These are phyloP conservation scores for Danionella cerebrum DNA, from an alignment of 2,113 vertebrate genomes.

Conservation along the genomic window DNA sequence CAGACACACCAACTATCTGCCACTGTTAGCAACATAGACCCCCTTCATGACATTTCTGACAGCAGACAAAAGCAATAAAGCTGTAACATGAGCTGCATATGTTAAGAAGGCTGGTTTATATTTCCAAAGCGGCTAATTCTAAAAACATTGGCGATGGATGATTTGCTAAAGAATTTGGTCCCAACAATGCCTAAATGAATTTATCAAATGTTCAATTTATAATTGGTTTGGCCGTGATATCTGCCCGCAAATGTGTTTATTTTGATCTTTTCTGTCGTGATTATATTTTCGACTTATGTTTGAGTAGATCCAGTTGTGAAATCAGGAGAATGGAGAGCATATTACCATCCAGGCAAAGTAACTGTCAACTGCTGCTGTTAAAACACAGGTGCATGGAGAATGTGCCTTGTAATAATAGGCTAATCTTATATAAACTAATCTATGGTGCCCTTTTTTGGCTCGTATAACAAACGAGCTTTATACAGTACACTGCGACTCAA, in stretches of 20 bases:
- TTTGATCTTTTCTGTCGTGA: not conserved
- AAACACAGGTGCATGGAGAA: not conserved
- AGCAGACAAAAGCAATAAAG: not conserved
- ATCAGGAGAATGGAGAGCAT: not conserved
- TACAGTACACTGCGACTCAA: conserved; percentile 1
- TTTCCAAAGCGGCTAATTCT: not conserved
- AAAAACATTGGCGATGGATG: conserved; percentile 4
- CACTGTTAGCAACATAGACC: not conserved
- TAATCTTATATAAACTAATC: not conserved
- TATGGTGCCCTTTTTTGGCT: not conserved
- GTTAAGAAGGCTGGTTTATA: not conserved
- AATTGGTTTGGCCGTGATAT: not conserved
- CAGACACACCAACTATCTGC: not conserved
- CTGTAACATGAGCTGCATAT: not conserved
- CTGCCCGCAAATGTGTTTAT: not conserved
- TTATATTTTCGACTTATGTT: not conserved
- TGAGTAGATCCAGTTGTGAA: not conserved
- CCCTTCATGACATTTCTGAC: not conserved
- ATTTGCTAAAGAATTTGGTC: not conserved
- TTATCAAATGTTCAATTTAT: not conserved
- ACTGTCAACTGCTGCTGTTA: not conserved
- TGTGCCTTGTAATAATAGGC: not conserved
- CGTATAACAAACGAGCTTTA: not conserved
- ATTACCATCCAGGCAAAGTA: not conserved
- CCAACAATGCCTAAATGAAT: conserved; percentile 6